A percentile compares a stretch with the other conserved stretches of the same genome.
Evolutionary conservation across 53 echinoderm and acorn worm species (phyloP).

Genomic region (Mesocentrotus franciscanus): DNA sequence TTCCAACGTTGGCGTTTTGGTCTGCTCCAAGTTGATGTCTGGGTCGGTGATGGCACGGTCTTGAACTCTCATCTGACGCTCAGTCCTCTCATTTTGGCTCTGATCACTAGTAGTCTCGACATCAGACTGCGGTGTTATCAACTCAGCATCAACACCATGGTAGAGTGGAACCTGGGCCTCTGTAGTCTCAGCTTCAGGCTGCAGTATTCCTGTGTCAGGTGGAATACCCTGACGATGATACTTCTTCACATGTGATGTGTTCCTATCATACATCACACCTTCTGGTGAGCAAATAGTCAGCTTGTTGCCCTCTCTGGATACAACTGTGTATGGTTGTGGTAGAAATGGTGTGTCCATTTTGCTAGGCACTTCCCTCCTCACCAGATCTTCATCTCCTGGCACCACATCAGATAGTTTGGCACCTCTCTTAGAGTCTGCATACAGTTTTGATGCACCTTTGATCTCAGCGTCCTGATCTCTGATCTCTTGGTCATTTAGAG

Average conservation of each 20-base stretch:
- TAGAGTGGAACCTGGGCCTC: background rate
- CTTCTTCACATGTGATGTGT: conserved; percentile 71
- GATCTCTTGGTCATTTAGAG: conserved; percentile 34
- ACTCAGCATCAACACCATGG: background rate
- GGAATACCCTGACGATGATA: background rate
- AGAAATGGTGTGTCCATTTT: conserved; percentile 69
- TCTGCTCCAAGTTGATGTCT: background rate
- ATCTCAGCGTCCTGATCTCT: conserved; percentile 68
- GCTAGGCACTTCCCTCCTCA: conserved; percentile 61
- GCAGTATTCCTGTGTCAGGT: background rate
- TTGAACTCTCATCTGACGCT: background rate
- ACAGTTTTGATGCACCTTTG: conserved; percentile 64
- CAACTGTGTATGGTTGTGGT: conserved; percentile 69
- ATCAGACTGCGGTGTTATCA: background rate
- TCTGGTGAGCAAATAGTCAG: conserved; percentile 69
- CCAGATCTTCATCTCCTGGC: conserved; percentile 69
- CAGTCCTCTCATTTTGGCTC: background rate
- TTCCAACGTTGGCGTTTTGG: background rate
- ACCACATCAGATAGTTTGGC: conserved; percentile 61
- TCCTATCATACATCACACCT: conserved; percentile 74
- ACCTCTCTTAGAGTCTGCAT: conserved; percentile 64
- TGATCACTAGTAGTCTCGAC: background rate
- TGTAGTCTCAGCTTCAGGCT: conserved; percentile 10
- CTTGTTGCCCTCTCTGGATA: conserved; percentile 30
- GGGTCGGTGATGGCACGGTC: background rate